Conservation (phyloP, 1,140 invertebrate genomes). For the Drosophila lacteicornis region DNA sequence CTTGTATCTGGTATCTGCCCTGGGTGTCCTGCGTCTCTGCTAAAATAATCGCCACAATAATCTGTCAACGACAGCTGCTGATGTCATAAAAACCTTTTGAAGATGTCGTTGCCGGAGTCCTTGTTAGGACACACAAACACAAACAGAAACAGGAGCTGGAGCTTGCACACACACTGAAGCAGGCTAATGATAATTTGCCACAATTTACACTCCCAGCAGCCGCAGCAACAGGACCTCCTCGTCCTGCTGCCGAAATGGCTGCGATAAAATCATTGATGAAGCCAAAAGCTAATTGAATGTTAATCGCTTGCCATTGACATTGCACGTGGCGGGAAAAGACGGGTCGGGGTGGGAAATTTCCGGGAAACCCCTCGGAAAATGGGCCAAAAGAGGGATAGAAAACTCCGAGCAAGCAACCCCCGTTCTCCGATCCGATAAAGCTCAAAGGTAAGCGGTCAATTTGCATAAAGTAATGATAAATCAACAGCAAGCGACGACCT, state of each 20-base stretch:
- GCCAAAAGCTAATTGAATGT: constrained; percentile 84
- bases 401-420: constrained; percentile 5
- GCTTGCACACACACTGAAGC: constrained; percentile 20
- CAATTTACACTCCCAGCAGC: constrained; percentile 78
- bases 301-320: constrained; percentile 83
- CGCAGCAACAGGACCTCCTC: constrained; percentile 52
- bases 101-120: constrained; percentile 70
- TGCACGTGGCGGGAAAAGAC: constrained; percentile 63
- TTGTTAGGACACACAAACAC: constrained; percentile 38
- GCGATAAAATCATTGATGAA: constrained; percentile 84
- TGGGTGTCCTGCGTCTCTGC: constrained; percentile 54
- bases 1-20: constrained; percentile 29
- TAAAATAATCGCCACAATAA: constrained; percentile 84
- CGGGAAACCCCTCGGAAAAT: constrained; percentile 7
- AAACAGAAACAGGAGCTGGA: background rate
- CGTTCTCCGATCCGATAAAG: constrained; percentile 37
- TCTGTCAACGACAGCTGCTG: constrained; percentile 85
- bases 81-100: constrained; percentile 85
- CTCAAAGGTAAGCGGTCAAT: constrained; percentile 64
- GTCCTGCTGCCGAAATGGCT: constrained; percentile 52
- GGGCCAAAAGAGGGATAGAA: constrained; percentile 12
- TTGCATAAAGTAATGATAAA: constrained; percentile 79
- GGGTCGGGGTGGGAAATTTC: background rate
- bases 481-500: constrained; percentile 60
- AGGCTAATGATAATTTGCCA: constrained; percentile 84